phyloP scores from a whole-genome alignment of 2,797 vertebrate species.

The Urocyon cinereoargenteus region DNA sequence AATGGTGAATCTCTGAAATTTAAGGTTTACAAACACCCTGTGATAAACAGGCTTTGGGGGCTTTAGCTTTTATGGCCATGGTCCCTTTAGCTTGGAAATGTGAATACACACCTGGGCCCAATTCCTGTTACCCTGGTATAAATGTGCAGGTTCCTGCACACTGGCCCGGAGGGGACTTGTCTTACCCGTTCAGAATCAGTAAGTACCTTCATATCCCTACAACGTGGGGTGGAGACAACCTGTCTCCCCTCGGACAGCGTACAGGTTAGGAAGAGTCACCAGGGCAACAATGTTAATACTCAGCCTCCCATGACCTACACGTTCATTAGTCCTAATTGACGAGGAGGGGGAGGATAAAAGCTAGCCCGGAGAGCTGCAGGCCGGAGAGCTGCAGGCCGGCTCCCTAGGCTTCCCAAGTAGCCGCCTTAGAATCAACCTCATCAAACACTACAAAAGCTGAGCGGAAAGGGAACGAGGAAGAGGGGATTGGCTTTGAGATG shows the following conservation, averaged over 20 bases:
- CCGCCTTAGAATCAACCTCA: background rate
- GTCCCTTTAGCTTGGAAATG: background rate
- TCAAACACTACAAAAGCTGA: background rate
- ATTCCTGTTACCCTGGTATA: slow-evolving; percentile 2
- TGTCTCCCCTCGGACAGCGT: background rate
- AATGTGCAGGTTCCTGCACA: background rate
- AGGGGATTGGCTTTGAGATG: background rate
- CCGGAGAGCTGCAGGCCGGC: background rate
- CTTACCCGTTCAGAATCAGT: background rate
- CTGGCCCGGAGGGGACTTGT: slow-evolving; percentile 27
- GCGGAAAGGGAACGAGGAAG: background rate
- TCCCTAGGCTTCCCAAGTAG: background rate
- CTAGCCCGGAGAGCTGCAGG: background rate
- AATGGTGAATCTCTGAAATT: slow-evolving; percentile 40
- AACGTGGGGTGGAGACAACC: slow-evolving; percentile 42
- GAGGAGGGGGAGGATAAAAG: background rate
- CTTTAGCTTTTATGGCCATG: rapidly evolving
- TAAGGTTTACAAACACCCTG: background rate
- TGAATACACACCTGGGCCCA: slow-evolving; percentile 38
- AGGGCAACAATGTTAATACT: rapidly evolving
- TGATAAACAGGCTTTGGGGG: background rate
- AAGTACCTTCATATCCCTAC: slow-evolving; percentile 35
- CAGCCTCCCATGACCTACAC: background rate
- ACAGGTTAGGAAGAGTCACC: background rate
- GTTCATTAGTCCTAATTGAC: background rate